Percentiles rank a stretch among this genome's conserved stretches.
Evolutionary conservation across 2,888 invertebrate genomes (phyloP).

Genomic region (Deilephila porcellus): DNA sequence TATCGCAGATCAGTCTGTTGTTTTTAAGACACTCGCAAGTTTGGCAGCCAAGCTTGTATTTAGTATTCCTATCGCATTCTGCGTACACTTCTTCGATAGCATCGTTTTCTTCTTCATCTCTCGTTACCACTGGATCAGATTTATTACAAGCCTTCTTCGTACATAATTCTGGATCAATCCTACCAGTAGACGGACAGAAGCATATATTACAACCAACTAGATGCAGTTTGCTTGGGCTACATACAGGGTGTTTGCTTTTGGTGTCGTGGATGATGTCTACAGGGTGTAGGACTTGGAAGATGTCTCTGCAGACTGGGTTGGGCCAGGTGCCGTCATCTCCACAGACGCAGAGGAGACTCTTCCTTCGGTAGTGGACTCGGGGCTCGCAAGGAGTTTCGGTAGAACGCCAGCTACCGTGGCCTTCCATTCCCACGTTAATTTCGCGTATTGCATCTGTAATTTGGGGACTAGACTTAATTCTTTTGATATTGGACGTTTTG

Average conservation of each 20-base stretch:
- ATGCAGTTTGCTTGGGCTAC: conserved; percentile 60
- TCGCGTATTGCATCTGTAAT: conserved; percentile 65
- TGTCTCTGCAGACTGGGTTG: conserved; percentile 69
- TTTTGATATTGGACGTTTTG: too few species aligned
- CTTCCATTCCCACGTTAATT: conserved; percentile 72
- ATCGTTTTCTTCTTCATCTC: conserved; percentile 34
- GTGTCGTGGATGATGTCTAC: conserved; percentile 51
- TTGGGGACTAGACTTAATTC: background rate
- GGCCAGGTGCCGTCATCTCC: conserved; percentile 73
- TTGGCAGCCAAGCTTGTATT: conserved; percentile 80
- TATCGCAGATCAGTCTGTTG: conserved; percentile 73
- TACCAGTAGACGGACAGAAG: conserved; percentile 58
- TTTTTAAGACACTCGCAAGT: conserved; percentile 78
- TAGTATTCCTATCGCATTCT: conserved; percentile 63
- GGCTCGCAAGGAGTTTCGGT: conserved; percentile 56
- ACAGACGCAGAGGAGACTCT: conserved; percentile 65
- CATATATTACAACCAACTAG: conserved; percentile 71
- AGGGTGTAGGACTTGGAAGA: conserved; percentile 62
- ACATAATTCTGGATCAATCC: conserved; percentile 57
- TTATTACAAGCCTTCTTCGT: conserved; percentile 58
- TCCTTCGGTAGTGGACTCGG: conserved; percentile 61
- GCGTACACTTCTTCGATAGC: conserved; percentile 60
- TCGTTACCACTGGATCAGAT: conserved; percentile 47
- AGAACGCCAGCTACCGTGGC: conserved; percentile 69
- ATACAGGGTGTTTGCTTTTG: conserved; percentile 46